Evolutionary conservation across 2,888 invertebrate genomes (phyloP), one percentile per base, ranked within the genome.

Genomic region (Resseliella maxima): DNA sequence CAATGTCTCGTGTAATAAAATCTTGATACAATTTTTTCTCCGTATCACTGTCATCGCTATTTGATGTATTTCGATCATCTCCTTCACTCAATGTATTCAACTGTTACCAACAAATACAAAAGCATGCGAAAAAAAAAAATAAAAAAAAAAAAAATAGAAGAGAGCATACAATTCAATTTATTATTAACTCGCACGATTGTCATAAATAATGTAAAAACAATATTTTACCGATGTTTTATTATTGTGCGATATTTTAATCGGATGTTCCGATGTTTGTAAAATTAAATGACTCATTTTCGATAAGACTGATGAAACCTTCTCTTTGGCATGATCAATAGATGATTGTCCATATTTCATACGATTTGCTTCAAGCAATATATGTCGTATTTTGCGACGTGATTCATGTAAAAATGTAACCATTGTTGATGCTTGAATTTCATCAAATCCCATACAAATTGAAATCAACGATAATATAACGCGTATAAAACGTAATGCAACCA

Each of bases 381-480:
- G 83, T n/a, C 45, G 85, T 24, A 85, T 24, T 85, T 89, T 89
- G 1, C 91, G 90, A 46, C 90, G 88, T 3, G 89, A 89, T 87
- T 91, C 90, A 86, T 91, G 88, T 31, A 90, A 90, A 87, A 90
- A 89, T 10, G 91, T 89, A 86, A 91, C 87, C 35, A 89, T 89
- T 10, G 88, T 46, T 1, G 90, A 88, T 3, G 89, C 88, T 0
- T 91, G 87, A 0, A 90, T 90, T 2, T 88, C 88, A 46, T 89
- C 89, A 41, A 24, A 41, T 85, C 91, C 90, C 31, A 90, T 89
- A 86, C 90, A 86, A 10, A 90, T 81, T 1, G 90, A 89, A 3
- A 87, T 89, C 38, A 90, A 8, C 6, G 90, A 90, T 5, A 90
- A 64, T 87, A 89, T 89, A 2, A 89, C 87, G 85, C 91, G 89